Conservation (phyloP, 2,888 invertebrate species). For the Hartigia nigra region DNA sequence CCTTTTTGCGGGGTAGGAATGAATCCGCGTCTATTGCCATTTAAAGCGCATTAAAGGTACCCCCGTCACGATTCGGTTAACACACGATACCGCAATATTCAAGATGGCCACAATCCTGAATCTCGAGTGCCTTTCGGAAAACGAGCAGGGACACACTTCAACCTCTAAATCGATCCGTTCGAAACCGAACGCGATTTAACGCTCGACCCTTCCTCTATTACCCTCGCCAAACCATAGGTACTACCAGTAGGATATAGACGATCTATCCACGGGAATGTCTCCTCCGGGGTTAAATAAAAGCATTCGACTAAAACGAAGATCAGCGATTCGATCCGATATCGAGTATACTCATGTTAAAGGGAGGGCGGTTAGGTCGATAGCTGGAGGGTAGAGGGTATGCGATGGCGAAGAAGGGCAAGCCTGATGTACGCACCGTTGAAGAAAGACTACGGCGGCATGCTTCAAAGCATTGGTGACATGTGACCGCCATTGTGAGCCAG, state of each 20-base stretch:
- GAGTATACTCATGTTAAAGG: constrained; percentile 26
- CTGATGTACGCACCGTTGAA: constrained; percentile 32
- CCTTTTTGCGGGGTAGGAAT: not conserved
- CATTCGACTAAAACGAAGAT: constrained; percentile 25
- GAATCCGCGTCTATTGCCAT: not conserved
- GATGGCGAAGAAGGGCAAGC: not conserved
- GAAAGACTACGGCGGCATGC: constrained; percentile 50
- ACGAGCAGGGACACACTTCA: not conserved
- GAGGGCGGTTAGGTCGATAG: not conserved
- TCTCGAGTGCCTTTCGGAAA: not conserved
- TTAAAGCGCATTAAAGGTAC: not conserved
- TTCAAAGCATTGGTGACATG: constrained; percentile 59
- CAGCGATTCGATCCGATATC: constrained; percentile 40
- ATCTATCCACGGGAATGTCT: constrained; percentile 1
- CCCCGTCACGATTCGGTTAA: not conserved
- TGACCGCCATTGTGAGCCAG: constrained; percentile 55
- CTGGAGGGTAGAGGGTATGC: not conserved
- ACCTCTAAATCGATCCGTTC: not conserved
- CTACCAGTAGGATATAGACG: not conserved
- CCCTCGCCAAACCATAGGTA: not conserved
- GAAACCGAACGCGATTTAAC: not conserved
- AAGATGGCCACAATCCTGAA: not conserved
- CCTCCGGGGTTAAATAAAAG: constrained; percentile 14
- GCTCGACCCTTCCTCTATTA: not conserved
- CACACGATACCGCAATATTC: not conserved